Percentiles rank a stretch among this genome's conserved stretches.
phyloP scores from a whole-genome alignment of 2,888 invertebrate species.

The Onchidella celtica region DNA sequence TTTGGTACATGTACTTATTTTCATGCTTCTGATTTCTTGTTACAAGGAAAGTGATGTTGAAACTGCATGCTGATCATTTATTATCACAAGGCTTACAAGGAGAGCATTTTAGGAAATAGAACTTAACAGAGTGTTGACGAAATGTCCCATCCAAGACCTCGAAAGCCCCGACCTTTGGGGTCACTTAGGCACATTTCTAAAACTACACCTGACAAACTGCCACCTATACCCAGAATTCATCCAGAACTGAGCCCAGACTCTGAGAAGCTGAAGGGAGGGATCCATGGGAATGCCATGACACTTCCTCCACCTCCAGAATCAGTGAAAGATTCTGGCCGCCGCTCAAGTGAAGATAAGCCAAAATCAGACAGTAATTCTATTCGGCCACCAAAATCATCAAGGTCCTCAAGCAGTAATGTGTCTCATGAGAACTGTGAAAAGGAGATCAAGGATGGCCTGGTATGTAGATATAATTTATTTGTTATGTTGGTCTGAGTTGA shows the following conservation, averaged over 20 bases:
- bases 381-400: conserved; percentile 42
- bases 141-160: not conserved
- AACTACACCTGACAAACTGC: conserved; percentile 37
- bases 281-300: conserved; percentile 62
- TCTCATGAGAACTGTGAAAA: conserved; percentile 64
- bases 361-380: conserved; percentile 36
- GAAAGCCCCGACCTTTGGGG: conserved; percentile 13
- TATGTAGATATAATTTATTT: conserved; percentile 47
- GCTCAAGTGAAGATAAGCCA: not conserved
- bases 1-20: too few relatives aligned
- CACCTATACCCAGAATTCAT: conserved; percentile 45
- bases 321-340: not conserved
- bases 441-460: conserved; percentile 66
- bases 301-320: conserved; percentile 58
- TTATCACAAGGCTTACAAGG: too few relatives aligned
- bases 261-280: conserved; percentile 53
- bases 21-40: too few relatives aligned
- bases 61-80: too few relatives aligned
- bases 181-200: conserved; percentile 36
- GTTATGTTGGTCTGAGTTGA: too few relatives aligned
- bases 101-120: too few relatives aligned
- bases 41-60: too few relatives aligned
- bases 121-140: too few relatives aligned
- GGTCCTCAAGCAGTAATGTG: conserved; percentile 62
- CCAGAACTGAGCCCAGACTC: not conserved